Percentiles rank a stretch among this genome's conserved stretches.
These are phyloP conservation scores for Drosophila peninsularis DNA, from an alignment of 2,888 invertebrate species.

Conservation along the genomic window DNA sequence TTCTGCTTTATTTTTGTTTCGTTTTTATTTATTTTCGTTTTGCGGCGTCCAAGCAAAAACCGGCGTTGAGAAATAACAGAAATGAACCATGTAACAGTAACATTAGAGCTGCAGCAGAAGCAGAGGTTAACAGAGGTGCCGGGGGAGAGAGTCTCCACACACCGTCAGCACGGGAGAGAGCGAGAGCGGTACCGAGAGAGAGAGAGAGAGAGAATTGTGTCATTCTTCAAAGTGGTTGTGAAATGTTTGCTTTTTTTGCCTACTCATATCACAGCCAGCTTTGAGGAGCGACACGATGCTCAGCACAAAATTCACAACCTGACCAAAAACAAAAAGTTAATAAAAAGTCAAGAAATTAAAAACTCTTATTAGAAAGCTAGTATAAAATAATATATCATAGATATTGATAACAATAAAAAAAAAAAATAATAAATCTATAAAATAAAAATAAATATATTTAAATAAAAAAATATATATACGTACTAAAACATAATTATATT, in stretches of 20 bases:
- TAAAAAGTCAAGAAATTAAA: slow-evolving; percentile 1
- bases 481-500: background rate
- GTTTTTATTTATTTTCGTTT: slow-evolving; percentile 42
- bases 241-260: slow-evolving; percentile 87
- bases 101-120: background rate
- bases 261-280: slow-evolving; percentile 98
- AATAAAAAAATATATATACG: background rate
- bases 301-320: slow-evolving; percentile 38
- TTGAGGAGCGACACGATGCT: slow-evolving; percentile 93
- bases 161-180: background rate
- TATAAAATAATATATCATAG: too few species aligned
- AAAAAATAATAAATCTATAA: background rate
- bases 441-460: slow-evolving; percentile 6
- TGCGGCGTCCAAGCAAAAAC: slow-evolving; percentile 34
- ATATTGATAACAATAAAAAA: too few species aligned
- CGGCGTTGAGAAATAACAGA: slow-evolving; percentile 46
- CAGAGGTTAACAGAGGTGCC: slow-evolving; percentile 26
- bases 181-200: background rate
- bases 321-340: slow-evolving; percentile 1
- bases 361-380: background rate
- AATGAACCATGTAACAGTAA: slow-evolving; percentile 20
- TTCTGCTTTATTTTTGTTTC: slow-evolving; percentile 21
- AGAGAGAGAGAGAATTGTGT: slow-evolving; percentile 81
- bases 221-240: slow-evolving; percentile 96
- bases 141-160: slow-evolving; percentile 25